phyloP scores from a whole-genome alignment of 2,797 vertebrate genomes.

The Sparus aurata region DNA sequence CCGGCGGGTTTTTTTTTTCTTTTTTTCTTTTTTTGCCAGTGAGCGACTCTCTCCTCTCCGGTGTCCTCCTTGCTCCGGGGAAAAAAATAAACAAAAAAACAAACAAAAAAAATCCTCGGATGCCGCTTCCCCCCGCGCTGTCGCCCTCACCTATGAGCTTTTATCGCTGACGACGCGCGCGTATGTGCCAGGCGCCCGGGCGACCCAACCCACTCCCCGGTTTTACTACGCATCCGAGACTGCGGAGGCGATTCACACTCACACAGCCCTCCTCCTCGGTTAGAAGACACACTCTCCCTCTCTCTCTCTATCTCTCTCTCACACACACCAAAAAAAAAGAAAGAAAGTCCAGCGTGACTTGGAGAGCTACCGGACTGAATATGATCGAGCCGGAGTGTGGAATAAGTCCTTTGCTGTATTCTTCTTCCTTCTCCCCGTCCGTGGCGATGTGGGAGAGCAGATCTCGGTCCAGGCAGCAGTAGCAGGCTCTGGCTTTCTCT shows the following conservation, averaged over 20 bases:
- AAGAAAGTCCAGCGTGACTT: constrained; percentile 56
- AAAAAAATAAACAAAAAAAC: background rate
- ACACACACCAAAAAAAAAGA: background rate
- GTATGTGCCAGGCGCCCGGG: constrained; percentile 68
- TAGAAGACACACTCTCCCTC: background rate
- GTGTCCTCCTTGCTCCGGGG: constrained; percentile 27
- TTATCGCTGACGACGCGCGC: constrained; percentile 67
- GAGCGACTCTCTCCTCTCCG: constrained; percentile 62
- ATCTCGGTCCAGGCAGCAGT: constrained; percentile 48
- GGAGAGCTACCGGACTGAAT: background rate
- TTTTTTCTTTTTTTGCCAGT: constrained; percentile 5
- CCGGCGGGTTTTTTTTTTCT: constrained; percentile 17
- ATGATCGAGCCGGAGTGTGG: constrained; percentile 3
- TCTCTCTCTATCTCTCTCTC: too few species aligned
- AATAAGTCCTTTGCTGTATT: constrained; percentile 37
- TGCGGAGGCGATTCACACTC: constrained; percentile 71
- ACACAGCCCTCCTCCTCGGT: constrained; percentile 44
- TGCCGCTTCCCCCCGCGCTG: constrained; percentile 50
- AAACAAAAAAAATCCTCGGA: constrained; percentile 8
- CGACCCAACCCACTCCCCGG: constrained; percentile 82
- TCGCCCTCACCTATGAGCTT: constrained; percentile 73
- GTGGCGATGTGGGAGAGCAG: constrained; percentile 55
- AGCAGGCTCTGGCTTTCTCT: constrained; percentile 49
- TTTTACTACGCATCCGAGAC: constrained; percentile 78
- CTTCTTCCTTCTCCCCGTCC: constrained; percentile 15